A percentile compares a stretch with the other conserved stretches of the same genome.
phyloP scores from a whole-genome alignment of 2,113 vertebrate species.

The Gymnobelideus leadbeateri region DNA sequence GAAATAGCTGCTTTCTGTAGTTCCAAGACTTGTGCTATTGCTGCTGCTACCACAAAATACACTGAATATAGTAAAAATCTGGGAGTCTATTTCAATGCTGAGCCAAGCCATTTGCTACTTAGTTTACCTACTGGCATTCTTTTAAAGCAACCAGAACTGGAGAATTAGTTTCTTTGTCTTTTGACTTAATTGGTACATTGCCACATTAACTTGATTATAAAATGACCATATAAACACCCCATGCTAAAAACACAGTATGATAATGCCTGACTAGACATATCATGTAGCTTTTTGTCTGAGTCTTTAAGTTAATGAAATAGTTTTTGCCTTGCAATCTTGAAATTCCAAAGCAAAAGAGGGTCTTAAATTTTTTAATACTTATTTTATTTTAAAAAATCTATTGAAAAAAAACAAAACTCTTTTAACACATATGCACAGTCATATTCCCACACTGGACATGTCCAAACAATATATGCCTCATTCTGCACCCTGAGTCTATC shows the following conservation, averaged over 20 bases:
- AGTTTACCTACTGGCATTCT: neutral
- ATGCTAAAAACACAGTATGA: neutral
- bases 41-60: constrained; percentile 19
- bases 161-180: neutral
- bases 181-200: neutral
- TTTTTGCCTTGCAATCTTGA: constrained; percentile 9
- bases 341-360: neutral
- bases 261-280: neutral
- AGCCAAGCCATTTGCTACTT: neutral
- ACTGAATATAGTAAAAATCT: neutral
- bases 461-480: neutral
- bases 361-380: neutral
- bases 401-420: neutral
- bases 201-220: neutral
- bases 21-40: neutral
- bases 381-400: neutral
- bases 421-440: neutral
- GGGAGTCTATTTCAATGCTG: neutral
- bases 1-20: neutral
- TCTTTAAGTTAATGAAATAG: neutral
- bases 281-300: neutral
- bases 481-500: neutral
- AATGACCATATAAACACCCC: neutral
- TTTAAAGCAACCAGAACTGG: neutral
- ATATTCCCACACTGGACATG: neutral